A percentile compares a stretch with the other conserved stretches of the same genome.
Conservation (phyloP, 2,797 vertebrate species). For the Otus scops region DNA sequence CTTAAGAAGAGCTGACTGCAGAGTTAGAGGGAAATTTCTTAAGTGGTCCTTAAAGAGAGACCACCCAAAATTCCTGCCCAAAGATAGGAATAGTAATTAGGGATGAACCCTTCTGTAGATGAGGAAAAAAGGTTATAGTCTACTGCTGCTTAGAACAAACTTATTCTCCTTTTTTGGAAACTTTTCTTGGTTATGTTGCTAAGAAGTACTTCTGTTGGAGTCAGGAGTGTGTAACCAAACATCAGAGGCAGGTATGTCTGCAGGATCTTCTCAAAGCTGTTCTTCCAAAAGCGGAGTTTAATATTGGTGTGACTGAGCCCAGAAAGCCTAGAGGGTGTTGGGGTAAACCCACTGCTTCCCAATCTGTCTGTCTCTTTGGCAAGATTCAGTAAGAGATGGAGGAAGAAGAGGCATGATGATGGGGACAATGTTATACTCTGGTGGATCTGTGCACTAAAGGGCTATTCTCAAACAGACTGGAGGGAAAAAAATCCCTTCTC, state of each 20-base stretch:
- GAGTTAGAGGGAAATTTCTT: not conserved
- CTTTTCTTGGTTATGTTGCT: not conserved
- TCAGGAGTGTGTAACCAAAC: not conserved
- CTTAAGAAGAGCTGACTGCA: not conserved
- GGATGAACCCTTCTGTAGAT: not conserved
- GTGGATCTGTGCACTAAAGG: not conserved
- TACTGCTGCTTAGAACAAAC: not conserved
- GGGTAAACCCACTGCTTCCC: not conserved
- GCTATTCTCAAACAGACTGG: not conserved
- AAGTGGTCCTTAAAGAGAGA: not conserved
- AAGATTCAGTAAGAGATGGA: not conserved
- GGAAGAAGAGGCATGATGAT: not conserved
- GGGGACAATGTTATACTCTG: too few species aligned
- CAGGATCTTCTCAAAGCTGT: not conserved
- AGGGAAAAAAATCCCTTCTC: not conserved
- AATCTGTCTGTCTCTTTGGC: not conserved
- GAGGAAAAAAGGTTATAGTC: not conserved
- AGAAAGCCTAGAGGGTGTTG: not conserved
- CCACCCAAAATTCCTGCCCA: not conserved
- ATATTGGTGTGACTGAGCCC: not conserved
- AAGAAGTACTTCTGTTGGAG: not conserved
- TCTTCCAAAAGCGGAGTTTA: not conserved
- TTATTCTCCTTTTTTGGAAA: not conserved
- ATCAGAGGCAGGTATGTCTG: not conserved
- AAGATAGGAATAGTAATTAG: not conserved